Base-by-base conservation (phyloP, 2,113 vertebrate genomes). In the Otolemur garnettii region DNA sequence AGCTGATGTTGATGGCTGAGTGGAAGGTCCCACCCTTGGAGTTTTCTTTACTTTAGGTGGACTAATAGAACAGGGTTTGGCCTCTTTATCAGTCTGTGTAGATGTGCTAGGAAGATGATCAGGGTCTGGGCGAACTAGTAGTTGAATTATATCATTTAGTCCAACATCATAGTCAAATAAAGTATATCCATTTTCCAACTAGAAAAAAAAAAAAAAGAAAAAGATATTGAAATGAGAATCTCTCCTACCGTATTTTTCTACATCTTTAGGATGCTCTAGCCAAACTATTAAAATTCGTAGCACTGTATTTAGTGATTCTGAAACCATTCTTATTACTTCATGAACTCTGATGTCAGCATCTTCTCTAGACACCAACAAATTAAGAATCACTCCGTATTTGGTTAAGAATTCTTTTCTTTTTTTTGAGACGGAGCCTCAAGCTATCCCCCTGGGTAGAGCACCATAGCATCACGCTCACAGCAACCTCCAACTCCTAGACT, bases 111-210 rank as follows among this genome's bases (percentile, higher is more conserved):
- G 98, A 97, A 99, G 97, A 97, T 98, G 97, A 97, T 99, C 99
- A 28, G 99, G 98, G 88, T 99, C 99, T 71, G 99, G 99, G 92
- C 99, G 99, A 97, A 99, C 99, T 94, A 99, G 98, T 96, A 99
- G 99, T 98, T 99, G 99, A 98, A 99, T 99, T 96, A 99, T 99
- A 98, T 99, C 99, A 95, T 99, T 99, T 96, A 99, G 99, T 97
- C 99, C 99, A 97, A 99, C 99, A 96, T 99, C 99, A 97, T 99
- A 99, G 98, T 99, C 99, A 98, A 99, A 99, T 95, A 99, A 99
- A 62, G 99, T 99, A 97, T 99, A 99, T 97, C 99, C 99, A 98
- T 99, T 99, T 99, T 99, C 99, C 98, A 99, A 99, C 99, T 99
- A 97, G 91, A 74, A 97, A 98, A 97, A 97, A 98, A 97, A 97